A percentile compares a stretch with the other conserved stretches of the same genome.
Evolutionary conservation across 2,888 invertebrate species (phyloP).

Genomic region (Eristalis tenax): DNA sequence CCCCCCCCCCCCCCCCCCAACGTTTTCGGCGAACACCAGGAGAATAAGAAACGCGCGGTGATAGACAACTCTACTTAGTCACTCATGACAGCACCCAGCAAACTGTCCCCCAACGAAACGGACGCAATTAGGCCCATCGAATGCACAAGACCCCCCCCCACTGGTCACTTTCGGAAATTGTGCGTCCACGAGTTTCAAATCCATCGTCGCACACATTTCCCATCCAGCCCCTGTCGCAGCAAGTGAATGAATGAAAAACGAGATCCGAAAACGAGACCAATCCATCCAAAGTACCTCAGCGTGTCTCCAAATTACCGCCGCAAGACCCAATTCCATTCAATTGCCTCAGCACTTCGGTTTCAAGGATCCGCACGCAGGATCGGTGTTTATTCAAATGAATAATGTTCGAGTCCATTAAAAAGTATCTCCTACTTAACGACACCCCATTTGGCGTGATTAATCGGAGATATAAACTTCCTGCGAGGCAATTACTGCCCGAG

Average conservation of each 20-base stretch:
- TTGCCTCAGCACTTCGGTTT: neutral
- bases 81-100: too few relatives aligned
- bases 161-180: too few relatives aligned
- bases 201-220: too few relatives aligned
- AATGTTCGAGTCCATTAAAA: slow-evolving; percentile 51
- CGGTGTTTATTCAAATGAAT: slow-evolving; percentile 10
- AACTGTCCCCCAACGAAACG: too few relatives aligned
- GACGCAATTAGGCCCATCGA: too few relatives aligned
- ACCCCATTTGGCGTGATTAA: slow-evolving; percentile 60
- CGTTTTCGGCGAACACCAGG: too few relatives aligned
- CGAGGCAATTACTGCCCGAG: slow-evolving; percentile 34
- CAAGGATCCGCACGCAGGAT: neutral
- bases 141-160: too few relatives aligned
- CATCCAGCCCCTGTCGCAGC: too few relatives aligned
- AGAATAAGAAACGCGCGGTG: too few relatives aligned
- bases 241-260: neutral
- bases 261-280: neutral
- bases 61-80: too few relatives aligned
- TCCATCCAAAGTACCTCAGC: neutral
- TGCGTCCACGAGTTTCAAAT: too few relatives aligned
- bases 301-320: neutral
- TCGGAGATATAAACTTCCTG: slow-evolving; percentile 57
- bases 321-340: neutral
- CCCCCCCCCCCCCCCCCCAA: too few relatives aligned
- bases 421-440: slow-evolving; percentile 40